These are phyloP conservation scores for Eulithis prunata DNA, from an alignment of 2,888 invertebrate species.

Conservation along the genomic window DNA sequence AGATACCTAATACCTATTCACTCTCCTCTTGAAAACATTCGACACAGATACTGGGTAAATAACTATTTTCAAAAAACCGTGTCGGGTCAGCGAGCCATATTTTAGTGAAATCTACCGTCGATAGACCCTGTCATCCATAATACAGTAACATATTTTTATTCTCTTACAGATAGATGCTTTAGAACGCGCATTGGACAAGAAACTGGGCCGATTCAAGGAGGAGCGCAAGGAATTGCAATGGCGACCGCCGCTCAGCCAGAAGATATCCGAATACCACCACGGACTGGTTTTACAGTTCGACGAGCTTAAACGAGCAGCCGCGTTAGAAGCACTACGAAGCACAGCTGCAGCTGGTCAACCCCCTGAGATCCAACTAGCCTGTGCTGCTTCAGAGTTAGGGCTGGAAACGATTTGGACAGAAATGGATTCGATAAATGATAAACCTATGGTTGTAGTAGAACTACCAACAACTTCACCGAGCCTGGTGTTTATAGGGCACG, in stretches of 20 bases:
- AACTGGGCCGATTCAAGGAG: constrained; percentile 9
- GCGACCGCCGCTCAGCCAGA: constrained; percentile 19
- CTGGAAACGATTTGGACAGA: constrained; percentile 13
- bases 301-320: constrained; percentile 13
- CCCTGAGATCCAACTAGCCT: constrained; percentile 10
- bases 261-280: constrained; percentile 22
- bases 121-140: too few relatives aligned
- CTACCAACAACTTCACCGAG: constrained; percentile 12
- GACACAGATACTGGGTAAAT: too few relatives aligned
- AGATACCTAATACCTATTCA: too few relatives aligned
- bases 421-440: neutral
- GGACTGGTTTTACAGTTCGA: constrained; percentile 20
- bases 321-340: constrained; percentile 18
- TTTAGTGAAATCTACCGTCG: too few relatives aligned
- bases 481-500: constrained; percentile 9
- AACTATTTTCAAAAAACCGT: too few relatives aligned
- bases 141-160: neutral
- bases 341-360: constrained; percentile 9
- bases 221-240: constrained; percentile 6
- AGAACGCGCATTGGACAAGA: constrained; percentile 6
- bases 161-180: constrained; percentile 11
- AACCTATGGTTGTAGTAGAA: constrained; percentile 5
- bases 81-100: too few relatives aligned
- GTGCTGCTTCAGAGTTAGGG: constrained; percentile 19
- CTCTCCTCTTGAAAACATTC: too few relatives aligned